Base-by-base conservation (phyloP, 2,797 vertebrate species). In the Carcharodon carcharias region DNA sequence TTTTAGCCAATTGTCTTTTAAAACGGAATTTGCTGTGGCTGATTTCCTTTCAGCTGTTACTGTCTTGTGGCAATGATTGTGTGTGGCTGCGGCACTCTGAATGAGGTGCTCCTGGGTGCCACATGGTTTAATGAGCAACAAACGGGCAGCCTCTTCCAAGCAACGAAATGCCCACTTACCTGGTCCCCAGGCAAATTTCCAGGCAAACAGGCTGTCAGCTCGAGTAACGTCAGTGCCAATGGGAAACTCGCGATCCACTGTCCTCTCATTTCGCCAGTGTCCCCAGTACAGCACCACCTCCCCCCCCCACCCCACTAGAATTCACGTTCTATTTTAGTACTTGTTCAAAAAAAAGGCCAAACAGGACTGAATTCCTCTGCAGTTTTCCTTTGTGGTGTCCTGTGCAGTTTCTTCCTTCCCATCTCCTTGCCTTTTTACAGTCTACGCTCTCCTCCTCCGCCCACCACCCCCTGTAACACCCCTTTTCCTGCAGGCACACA, bases 401-500 rank as follows among this genome's bases (percentile, higher is more conserved):
- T 58, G 94, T 56, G 94, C 50, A 58, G 35, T 73, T 77, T 95
- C 94, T 95, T 77, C 69, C 94, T 95, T 95, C 94, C 94, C 69
- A 95, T 54, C 69, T 73, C 94, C 94, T 93, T 23, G 69, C 45
- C 94, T 35, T 95, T 92, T 96, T 63, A 88, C 85, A 63, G 80
- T 26, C 77, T 54, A 85, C 56, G 73, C 96, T 96, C 96, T 89
- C 96, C 96, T 50, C 92, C 97, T 97, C 96, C 96, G 96, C 97
- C 96, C 96, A 85, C 89, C 96, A 97, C 96, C 96, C 97, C 96
- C 11, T 35, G 71, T 0, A 77, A 77, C 71, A 77, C 31, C 40
- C 97, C 67, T 97, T 97, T 98, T 97, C 98, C 97, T 98, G 98
- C 96, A 77, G 9, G 7, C 26, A 73, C 50, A 35, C 4, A 11